Base-by-base conservation (phyloP, 2,113 vertebrate species). In the Oreochromis spilurus region DNA sequence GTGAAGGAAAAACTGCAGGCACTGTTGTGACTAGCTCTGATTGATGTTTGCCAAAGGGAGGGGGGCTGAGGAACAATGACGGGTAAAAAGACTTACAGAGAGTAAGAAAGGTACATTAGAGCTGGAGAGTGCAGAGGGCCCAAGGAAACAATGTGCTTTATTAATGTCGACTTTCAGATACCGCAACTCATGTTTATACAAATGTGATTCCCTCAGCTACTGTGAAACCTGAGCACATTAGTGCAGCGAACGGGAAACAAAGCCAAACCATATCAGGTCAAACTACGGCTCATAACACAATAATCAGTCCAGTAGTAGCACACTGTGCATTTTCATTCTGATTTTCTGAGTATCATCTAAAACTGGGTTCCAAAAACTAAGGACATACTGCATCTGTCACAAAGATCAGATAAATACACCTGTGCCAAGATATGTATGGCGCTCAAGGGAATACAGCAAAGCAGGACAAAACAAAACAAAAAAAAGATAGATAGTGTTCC, bases 1-100 rank as follows among this genome's bases (percentile, higher is more conserved):
- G 87, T 89, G 88, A 92, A 77, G 81, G 79, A 91, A 91, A 88
- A 84, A 80, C 90, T 91, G 79, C 90, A 58, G 83, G 92, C 85
- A 19, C 86, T 53, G 81, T 8, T 86, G 78, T 91, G 91, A 86
- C 85, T 65, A 5, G 17, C 53, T 77, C 83, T 88, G 91, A 94
- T 81, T 91, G 86, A 92, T 91, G 83, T 80, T 62, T 86, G 58
- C 38, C 14, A 17, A 84, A 43, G 38, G 9, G 17, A 26, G 17
- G 54, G 31, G 13, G 43, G 17, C 10, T 31, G 54, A 65, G 38
- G 36, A 55, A 48, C 11, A 79, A 81, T 4, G 16, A 79, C 26
- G 34, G 40, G n/a, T 9, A 38, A 58, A 89, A 24, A 88, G 45
- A 89, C 45, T 55, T 9, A 19, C 14, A 67, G 50, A 81, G 48